Evolutionary conservation across 2,113 vertebrate species (phyloP).

Genomic region (Cebus imitator): DNA sequence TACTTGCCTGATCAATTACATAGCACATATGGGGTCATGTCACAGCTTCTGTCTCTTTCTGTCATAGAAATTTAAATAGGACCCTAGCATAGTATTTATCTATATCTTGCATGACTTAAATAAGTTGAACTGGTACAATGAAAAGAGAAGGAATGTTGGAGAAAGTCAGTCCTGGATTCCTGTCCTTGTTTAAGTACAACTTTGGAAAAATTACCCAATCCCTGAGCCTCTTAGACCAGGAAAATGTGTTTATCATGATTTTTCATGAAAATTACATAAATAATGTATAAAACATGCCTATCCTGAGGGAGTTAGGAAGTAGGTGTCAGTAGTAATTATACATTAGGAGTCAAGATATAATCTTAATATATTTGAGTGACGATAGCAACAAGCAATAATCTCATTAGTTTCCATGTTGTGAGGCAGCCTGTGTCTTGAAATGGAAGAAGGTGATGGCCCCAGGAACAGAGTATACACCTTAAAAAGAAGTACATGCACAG

Average conservation of each 20-base stretch:
- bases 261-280: not conserved
- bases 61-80: not conserved
- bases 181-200: not conserved
- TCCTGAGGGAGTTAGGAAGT: not conserved
- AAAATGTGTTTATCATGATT: not conserved
- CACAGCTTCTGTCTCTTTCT: not conserved
- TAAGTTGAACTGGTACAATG: not conserved
- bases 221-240: not conserved
- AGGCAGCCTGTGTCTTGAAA: not conserved
- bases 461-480: not conserved
- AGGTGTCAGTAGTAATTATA: not conserved
- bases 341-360: not conserved
- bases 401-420: not conserved
- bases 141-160: not conserved
- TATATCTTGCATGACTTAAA: not conserved
- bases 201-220: not conserved
- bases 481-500: not conserved
- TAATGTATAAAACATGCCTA: not conserved
- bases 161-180: not conserved
- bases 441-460: not conserved
- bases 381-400: not conserved
- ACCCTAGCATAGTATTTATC: not conserved
- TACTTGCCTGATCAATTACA: not conserved
- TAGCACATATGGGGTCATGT: not conserved
- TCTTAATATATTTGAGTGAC: not conserved